phyloP scores from a whole-genome alignment of 2,113 vertebrate species.

The Elephantulus edwardii region DNA sequence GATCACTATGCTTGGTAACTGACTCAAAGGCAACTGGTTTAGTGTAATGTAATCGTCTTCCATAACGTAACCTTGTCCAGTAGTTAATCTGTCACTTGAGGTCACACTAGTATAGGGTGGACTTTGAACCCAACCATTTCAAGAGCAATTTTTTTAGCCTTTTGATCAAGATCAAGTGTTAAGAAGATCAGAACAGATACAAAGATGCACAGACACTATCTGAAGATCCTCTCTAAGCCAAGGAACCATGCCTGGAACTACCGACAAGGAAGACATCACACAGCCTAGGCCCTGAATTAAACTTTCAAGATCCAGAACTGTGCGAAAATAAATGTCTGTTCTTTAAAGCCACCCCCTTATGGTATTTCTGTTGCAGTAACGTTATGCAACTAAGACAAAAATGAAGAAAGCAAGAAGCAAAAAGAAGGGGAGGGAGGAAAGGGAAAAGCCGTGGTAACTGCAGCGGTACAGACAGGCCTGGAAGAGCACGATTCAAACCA shows the following conservation, averaged over 20 bases:
- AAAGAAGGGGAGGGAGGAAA: not conserved
- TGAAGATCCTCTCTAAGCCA: not conserved
- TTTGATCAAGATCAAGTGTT: not conserved
- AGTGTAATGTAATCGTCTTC: not conserved
- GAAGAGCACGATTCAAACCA: not conserved
- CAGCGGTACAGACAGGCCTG: not conserved
- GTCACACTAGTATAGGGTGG: not conserved
- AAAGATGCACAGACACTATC: not conserved
- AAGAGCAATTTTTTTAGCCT: not conserved
- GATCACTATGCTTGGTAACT: not conserved
- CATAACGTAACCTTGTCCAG: not conserved
- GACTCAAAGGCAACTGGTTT: not conserved
- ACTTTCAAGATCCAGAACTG: not conserved
- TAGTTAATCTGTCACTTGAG: not conserved
- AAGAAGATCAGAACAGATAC: not conserved
- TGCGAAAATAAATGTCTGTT: not conserved
- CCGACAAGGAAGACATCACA: not conserved
- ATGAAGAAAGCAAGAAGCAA: not conserved
- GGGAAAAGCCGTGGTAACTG: not conserved
- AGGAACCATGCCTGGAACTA: not conserved
- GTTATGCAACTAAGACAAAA: not conserved
- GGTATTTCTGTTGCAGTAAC: not conserved
- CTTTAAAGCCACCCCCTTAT: not conserved
- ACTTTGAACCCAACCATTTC: not conserved
- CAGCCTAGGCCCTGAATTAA: not conserved